Evolutionary conservation across 1,140 invertebrate species (phyloP).

Genomic region (Papilio helenus): DNA sequence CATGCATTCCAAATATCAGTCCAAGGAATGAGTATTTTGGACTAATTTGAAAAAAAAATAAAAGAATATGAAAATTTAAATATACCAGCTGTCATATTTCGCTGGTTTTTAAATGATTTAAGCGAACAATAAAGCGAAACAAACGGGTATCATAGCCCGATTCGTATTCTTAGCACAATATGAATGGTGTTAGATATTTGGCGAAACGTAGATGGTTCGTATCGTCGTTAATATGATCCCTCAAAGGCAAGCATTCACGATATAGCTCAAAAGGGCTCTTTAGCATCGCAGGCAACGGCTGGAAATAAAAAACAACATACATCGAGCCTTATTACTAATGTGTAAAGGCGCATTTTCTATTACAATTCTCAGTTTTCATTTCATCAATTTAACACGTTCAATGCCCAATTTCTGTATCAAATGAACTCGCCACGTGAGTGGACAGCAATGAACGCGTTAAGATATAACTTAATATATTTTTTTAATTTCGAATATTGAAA

Average conservation of each 20-base stretch:
- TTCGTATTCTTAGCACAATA: slow-evolving; percentile 77
- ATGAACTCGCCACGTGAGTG: neutral
- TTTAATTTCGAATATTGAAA: neutral
- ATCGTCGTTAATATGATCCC: slow-evolving; percentile 82
- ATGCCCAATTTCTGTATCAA: neutral
- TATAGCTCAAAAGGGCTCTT: slow-evolving; percentile 83
- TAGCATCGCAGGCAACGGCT: slow-evolving; percentile 83
- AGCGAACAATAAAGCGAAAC: slow-evolving; percentile 73
- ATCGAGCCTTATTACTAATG: slow-evolving; percentile 80
- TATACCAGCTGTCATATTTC: slow-evolving; percentile 75
- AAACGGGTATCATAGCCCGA: slow-evolving; percentile 53
- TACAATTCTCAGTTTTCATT: slow-evolving; percentile 60
- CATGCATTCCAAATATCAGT: slow-evolving; percentile 76
- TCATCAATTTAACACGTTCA: slow-evolving; percentile 17
- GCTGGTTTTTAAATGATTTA: slow-evolving; percentile 73
- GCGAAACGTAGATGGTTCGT: slow-evolving; percentile 77
- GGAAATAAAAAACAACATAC: slow-evolving; percentile 83
- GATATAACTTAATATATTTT: neutral
- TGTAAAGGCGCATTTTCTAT: slow-evolving; percentile 64
- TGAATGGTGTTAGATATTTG: slow-evolving; percentile 79
- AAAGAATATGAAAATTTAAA: slow-evolving; percentile 51
- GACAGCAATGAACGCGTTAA: neutral
- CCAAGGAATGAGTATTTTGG: slow-evolving; percentile 79
- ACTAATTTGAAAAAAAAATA: slow-evolving; percentile 52
- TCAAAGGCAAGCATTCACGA: slow-evolving; percentile 83